A percentile compares a stretch with the other conserved stretches of the same genome.
Conservation (phyloP, 2,797 vertebrate species). For the Salarias fasciatus region DNA sequence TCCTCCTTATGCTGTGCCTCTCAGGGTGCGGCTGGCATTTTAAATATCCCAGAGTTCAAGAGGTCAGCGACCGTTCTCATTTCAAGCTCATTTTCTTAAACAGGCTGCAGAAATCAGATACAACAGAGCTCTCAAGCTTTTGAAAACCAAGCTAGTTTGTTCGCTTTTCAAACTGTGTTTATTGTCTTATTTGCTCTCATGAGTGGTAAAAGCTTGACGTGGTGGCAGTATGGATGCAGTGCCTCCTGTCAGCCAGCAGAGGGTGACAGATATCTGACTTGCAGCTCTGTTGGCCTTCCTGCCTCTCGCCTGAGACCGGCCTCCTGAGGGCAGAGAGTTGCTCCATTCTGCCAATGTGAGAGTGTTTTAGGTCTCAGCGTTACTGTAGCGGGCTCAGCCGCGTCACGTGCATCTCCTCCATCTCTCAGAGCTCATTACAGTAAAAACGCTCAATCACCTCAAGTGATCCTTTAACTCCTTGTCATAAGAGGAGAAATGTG, state of each 20-base stretch:
- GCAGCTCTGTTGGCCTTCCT: not conserved
- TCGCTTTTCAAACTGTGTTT: too few species aligned
- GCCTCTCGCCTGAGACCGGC: not conserved
- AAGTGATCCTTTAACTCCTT: constrained; percentile 56
- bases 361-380: not conserved
- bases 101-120: too few species aligned
- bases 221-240: constrained; percentile 27
- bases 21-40: too few species aligned
- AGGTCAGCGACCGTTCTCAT: too few species aligned
- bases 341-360: constrained; percentile 6
- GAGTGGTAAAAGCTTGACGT: too few species aligned
- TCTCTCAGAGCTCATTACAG: constrained; percentile 45
- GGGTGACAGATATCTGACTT: constrained; percentile 48
- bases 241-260: constrained; percentile 57
- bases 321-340: not conserved
- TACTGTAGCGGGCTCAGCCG: constrained; percentile 4
- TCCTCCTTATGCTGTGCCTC: too few species aligned
- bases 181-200: too few species aligned
- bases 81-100: too few species aligned
- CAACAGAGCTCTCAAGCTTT: too few species aligned
- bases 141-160: too few species aligned
- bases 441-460: constrained; percentile 53
- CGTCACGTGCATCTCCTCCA: constrained; percentile 10
- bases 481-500: constrained; percentile 54
- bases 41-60: too few species aligned